A percentile compares a stretch with the other conserved stretches of the same genome.
phyloP scores from a whole-genome alignment of 2,797 vertebrate genomes.

The Karalla daura region DNA sequence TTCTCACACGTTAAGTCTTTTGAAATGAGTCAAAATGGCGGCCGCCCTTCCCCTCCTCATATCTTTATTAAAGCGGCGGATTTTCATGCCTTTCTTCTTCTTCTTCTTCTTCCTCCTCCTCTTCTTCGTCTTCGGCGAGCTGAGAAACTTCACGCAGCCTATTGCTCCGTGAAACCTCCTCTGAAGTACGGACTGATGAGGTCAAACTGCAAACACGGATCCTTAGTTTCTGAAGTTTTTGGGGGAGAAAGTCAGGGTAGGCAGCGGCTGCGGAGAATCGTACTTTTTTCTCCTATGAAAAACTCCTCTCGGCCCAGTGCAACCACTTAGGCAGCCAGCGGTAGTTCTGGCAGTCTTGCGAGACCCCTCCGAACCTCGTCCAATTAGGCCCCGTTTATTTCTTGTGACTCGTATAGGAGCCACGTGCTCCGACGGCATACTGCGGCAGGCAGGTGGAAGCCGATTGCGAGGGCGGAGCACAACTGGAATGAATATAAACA shows the following conservation, averaged over 20 bases:
- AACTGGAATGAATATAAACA: constrained; percentile 24
- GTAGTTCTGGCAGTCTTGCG: constrained; percentile 13
- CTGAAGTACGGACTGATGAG: constrained; percentile 5
- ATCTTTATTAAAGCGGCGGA: not conserved
- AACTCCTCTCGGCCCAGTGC: constrained; percentile 27
- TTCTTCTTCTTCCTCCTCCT: too few species aligned
- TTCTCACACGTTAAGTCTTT: not conserved
- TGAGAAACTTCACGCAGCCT: constrained; percentile 7
- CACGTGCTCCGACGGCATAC: not conserved
- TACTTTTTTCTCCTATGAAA: too few species aligned
- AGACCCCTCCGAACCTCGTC: constrained; percentile 7
- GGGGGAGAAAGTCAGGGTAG: constrained; percentile 3
- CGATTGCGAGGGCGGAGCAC: not conserved
- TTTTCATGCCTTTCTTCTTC: constrained; percentile 1
- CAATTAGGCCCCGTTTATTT: constrained; percentile 38
- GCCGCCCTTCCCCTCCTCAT: not conserved
- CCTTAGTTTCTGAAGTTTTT: not conserved
- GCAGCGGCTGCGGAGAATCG: not conserved
- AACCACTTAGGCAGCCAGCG: constrained; percentile 52
- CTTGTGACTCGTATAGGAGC: constrained; percentile 6
- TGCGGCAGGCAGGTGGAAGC: constrained; percentile 8
- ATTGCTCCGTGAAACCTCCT: constrained; percentile 12
- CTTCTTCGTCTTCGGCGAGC: too few species aligned
- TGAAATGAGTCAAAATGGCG: too few species aligned
- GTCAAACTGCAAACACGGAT: constrained; percentile 35